Percentiles rank a stretch among this genome's conserved stretches.
These are phyloP conservation scores for Noturus placidus DNA, from an alignment of 2,113 vertebrate species.

Conservation along the genomic window DNA sequence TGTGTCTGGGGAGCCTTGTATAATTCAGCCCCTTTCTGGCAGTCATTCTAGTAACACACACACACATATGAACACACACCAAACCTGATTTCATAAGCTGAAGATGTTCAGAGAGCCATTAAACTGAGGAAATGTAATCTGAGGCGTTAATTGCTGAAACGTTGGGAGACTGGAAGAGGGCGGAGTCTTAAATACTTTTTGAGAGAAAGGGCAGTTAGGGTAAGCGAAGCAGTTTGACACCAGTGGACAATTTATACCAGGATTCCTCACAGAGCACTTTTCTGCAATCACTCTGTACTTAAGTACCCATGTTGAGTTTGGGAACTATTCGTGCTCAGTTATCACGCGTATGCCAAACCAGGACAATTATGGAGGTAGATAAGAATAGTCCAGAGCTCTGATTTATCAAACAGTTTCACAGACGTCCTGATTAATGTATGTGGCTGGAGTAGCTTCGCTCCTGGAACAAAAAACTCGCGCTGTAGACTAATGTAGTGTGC, in stretches of 20 bases:
- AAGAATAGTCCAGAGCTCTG: not conserved
- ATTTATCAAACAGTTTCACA: not conserved
- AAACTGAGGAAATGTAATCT: conserved; percentile 38
- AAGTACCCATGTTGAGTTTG: not conserved
- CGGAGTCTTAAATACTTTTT: conserved; percentile 4
- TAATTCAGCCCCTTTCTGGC: conserved; percentile 25
- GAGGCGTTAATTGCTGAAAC: conserved; percentile 33
- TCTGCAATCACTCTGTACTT: not conserved
- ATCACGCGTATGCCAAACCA: not conserved
- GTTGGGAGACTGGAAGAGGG: not conserved
- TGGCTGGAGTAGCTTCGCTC: not conserved
- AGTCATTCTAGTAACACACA: conserved; percentile 6
- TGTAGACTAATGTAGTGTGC: not conserved
- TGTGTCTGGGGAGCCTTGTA: conserved; percentile 16
- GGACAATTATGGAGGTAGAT: too few species aligned
- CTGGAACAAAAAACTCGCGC: not conserved
- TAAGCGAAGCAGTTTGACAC: not conserved
- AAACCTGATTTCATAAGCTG: not conserved
- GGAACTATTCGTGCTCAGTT: not conserved
- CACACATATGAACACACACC: not conserved
- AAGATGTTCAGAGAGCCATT: conserved; percentile 27
- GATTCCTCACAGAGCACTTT: not conserved
- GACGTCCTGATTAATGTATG: not conserved
- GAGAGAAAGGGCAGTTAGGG: not conserved
- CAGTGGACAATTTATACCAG: not conserved